phyloP scores from a whole-genome alignment of 2,888 invertebrate species.

The Catocala sponsa region DNA sequence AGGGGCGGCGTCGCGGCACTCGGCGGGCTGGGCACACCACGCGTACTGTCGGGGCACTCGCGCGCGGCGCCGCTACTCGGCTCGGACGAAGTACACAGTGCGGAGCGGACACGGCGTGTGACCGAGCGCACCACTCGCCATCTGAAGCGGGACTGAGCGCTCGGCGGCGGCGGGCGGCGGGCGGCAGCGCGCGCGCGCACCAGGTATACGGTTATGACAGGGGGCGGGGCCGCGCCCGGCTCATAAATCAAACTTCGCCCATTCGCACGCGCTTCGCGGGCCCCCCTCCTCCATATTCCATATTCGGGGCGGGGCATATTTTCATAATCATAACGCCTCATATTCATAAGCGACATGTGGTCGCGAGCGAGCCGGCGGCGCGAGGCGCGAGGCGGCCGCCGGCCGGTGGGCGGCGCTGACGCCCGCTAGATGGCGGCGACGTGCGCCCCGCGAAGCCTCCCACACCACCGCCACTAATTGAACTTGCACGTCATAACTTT shows the following conservation, averaged over 20 bases:
- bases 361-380: slow-evolving; percentile 52
- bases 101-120: slow-evolving; percentile 69
- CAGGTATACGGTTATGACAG: slow-evolving; percentile 91
- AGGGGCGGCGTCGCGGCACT: slow-evolving; percentile 59
- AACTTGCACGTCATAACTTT: slow-evolving; percentile 82
- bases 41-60: slow-evolving; percentile 60
- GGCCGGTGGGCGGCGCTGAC: slow-evolving; percentile 78
- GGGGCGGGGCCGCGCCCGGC: slow-evolving; percentile 89
- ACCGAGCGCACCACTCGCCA: slow-evolving; percentile 85
- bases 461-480: slow-evolving; percentile 83
- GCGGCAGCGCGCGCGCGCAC: slow-evolving; percentile 88
- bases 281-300: slow-evolving; percentile 89
- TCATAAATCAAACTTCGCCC: slow-evolving; percentile 91
- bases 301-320: slow-evolving; percentile 89
- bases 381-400: slow-evolving; percentile 53
- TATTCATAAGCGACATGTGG: slow-evolving; percentile 87
- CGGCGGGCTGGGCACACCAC: slow-evolving; percentile 61
- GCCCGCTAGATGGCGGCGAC: slow-evolving; percentile 85
- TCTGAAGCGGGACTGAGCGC: slow-evolving; percentile 87
- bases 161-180: slow-evolving; percentile 78
- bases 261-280: slow-evolving; percentile 89
- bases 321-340: slow-evolving; percentile 88
- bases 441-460: slow-evolving; percentile 83
- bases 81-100: slow-evolving; percentile 69
- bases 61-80: slow-evolving; percentile 70